Evolutionary conservation across 2,113 vertebrate genomes (phyloP).

Genomic region (Pseudorectes ferrugineus): DNA sequence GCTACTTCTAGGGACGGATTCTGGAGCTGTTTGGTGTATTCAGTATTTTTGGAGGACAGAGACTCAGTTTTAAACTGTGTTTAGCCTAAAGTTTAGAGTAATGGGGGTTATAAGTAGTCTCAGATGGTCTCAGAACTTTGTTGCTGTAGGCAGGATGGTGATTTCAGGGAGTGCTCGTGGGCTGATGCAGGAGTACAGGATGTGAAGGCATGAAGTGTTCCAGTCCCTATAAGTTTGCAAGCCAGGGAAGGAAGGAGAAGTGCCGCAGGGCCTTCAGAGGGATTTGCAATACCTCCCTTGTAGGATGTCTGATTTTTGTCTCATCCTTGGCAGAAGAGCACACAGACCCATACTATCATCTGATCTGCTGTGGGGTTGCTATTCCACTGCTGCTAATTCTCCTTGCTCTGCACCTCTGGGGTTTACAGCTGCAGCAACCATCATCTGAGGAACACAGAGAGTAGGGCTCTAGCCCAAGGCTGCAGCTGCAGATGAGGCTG

Average conservation of each 20-base stretch:
- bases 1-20: background rate
- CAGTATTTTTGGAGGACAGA: background rate
- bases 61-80: background rate
- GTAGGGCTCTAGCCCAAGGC: background rate
- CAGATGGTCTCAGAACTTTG: background rate
- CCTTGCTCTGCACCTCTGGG: background rate
- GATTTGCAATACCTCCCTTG: background rate
- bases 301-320: background rate
- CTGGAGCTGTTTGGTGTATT: background rate
- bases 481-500: background rate
- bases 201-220: background rate
- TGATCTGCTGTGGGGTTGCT: background rate
- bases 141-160: background rate
- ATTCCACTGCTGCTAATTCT: background rate
- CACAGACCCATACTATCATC: fast-evolving
- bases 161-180: background rate
- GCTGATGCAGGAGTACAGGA: background rate
- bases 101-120: background rate
- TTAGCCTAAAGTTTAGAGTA: background rate
- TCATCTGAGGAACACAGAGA: background rate
- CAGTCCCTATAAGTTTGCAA: background rate
- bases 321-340: background rate
- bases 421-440: background rate
- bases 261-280: background rate
- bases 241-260: background rate